Percentiles rank a stretch among this genome's conserved stretches.
phyloP scores from a whole-genome alignment of 2,888 invertebrate genomes.

The Uropetala carovei region DNA sequence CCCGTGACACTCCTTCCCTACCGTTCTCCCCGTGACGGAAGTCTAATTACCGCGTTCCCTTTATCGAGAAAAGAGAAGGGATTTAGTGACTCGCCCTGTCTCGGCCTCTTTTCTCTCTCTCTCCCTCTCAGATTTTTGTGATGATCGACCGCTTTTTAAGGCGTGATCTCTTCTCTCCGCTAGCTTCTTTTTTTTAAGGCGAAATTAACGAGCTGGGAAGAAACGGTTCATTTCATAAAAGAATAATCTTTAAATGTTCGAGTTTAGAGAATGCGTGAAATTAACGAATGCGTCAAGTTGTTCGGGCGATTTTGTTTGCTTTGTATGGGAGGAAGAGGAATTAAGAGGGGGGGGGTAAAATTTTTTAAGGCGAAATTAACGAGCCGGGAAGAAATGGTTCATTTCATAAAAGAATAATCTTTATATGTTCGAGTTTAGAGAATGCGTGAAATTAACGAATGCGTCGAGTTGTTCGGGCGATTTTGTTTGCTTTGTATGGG shows the following conservation, averaged over 20 bases:
- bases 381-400: neutral
- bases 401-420: neutral
- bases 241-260: neutral
- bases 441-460: neutral
- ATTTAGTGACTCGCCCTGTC: constrained; percentile 1
- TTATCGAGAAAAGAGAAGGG: constrained; percentile 4
- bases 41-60: constrained; percentile 51
- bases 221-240: neutral
- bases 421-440: neutral
- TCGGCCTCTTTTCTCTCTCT: neutral
- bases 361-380: constrained; percentile 19
- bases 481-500: neutral
- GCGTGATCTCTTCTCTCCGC: neutral
- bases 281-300: neutral
- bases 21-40: neutral
- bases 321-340: neutral
- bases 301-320: neutral
- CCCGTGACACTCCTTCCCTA: neutral
- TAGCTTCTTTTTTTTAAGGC: neutral
- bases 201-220: neutral
- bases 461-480: neutral
- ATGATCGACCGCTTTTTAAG: constrained; percentile 25
- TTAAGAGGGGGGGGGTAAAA: neutral
- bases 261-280: neutral
- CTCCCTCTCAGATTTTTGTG: constrained; percentile 2